These are phyloP conservation scores for Megatriorchis doriae DNA, from an alignment of 2,113 vertebrate genomes.

Conservation along the genomic window DNA sequence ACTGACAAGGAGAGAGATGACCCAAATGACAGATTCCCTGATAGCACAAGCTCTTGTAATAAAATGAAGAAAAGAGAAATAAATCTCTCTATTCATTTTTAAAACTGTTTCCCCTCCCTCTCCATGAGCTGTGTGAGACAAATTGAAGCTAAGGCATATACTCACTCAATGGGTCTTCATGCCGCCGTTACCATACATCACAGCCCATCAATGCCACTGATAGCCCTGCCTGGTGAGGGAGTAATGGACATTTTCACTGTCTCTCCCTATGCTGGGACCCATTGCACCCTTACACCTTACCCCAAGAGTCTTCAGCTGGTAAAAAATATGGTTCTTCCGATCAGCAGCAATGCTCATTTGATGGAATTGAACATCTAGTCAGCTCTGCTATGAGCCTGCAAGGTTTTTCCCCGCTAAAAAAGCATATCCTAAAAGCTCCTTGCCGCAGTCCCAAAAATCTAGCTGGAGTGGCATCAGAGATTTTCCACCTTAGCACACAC, in stretches of 20 bases:
- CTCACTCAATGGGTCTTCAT: not conserved
- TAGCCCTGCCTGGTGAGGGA: accelerated
- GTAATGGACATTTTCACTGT: accelerated
- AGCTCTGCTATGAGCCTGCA: not conserved
- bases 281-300: not conserved
- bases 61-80: not conserved
- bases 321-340: not conserved
- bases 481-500: not conserved
- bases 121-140: not conserved
- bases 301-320: not conserved
- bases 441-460: not conserved
- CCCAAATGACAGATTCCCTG: not conserved
- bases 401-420: not conserved
- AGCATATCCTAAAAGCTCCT: not conserved
- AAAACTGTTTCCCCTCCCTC: conserved; percentile 6
- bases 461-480: not conserved
- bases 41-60: not conserved
- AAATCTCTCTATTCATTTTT: not conserved
- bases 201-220: not conserved
- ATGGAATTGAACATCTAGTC: not conserved
- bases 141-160: not conserved
- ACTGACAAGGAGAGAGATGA: not conserved
- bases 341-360: accelerated
- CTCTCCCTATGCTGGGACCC: not conserved
- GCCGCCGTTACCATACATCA: accelerated